These are phyloP conservation scores for Astropecten irregularis DNA, from an alignment of 53 echinoderm and acorn worm species.

Conservation along the genomic window DNA sequence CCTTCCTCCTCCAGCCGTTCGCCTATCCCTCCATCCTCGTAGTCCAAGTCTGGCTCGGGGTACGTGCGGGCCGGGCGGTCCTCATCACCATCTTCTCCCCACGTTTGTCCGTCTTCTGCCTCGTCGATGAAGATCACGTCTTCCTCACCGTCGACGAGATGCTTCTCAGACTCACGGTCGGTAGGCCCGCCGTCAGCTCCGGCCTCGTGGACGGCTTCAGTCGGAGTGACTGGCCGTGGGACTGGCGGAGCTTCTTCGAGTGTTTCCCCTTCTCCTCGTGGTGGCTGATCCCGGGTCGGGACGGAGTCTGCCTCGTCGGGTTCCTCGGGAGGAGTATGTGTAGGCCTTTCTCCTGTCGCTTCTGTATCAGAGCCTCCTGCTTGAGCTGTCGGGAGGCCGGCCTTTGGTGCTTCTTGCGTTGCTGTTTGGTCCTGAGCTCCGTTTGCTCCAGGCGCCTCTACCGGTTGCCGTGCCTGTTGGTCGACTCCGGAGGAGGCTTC, in stretches of 20 bases:
- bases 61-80: neutral
- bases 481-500: neutral
- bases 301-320: neutral
- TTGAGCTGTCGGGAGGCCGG: too few relatives aligned
- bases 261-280: neutral
- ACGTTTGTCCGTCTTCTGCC: too few relatives aligned
- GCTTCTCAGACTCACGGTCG: neutral
- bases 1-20: neutral
- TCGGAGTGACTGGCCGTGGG: neutral
- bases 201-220: neutral
- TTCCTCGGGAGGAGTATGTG: neutral
- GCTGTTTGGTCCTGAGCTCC: neutral
- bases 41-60: slow-evolving; percentile 29
- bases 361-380: too few relatives aligned
- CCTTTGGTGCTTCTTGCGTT: neutral
- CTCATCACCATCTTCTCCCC: neutral
- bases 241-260: too few relatives aligned
- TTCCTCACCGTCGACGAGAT: neutral
- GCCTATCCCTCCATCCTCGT: slow-evolving; percentile 13
- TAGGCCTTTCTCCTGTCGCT: too few relatives aligned
- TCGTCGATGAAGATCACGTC: slow-evolving; percentile 15
- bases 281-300: neutral
- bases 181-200: neutral
- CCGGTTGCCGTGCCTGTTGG: neutral
- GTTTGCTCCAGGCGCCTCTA: neutral